Evolutionary conservation across 1,140 invertebrate genomes (phyloP).

Genomic region (Aplysia californica): DNA sequence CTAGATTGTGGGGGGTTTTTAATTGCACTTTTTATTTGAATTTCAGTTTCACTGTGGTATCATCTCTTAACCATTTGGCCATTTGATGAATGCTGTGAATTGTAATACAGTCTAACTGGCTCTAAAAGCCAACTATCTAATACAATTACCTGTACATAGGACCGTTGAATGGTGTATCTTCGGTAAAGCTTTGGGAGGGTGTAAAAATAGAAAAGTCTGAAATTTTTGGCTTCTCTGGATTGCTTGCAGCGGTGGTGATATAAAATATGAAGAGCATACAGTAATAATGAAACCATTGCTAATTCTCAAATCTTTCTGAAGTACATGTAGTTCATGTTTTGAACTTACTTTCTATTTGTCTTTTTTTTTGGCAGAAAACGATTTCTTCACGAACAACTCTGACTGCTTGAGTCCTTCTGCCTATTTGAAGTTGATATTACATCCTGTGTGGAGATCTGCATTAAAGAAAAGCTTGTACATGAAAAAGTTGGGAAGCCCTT

Average conservation of each 20-base stretch:
- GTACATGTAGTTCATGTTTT: constrained; percentile 8
- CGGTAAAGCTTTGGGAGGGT: no score
- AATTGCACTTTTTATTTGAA: no score
- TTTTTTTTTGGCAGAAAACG: constrained; percentile 17
- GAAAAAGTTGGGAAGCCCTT: constrained; percentile 44
- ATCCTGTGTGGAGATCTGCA: constrained; percentile 56
- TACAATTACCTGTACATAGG: no score
- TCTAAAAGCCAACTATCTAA: no score
- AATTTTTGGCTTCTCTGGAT: neutral
- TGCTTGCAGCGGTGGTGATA: neutral
- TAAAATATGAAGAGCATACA: no score
- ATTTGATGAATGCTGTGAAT: no score
- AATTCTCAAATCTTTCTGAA: neutral
- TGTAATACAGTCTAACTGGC: no score
- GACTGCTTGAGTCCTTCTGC: constrained; percentile 32
- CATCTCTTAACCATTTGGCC: no score
- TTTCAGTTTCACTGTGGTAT: no score
- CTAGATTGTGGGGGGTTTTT: no score
- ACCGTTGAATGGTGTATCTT: no score
- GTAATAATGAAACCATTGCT: neutral
- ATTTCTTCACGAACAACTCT: constrained; percentile 37
- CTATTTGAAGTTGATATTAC: constrained; percentile 46
- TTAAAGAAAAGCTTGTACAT: constrained; percentile 35
- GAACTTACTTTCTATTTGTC: neutral
- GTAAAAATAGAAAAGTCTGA: neutral